Percentiles rank a stretch among this genome's conserved stretches.
Evolutionary conservation across 2,888 invertebrate genomes (phyloP).

Genomic region (Oasisia sp.): DNA sequence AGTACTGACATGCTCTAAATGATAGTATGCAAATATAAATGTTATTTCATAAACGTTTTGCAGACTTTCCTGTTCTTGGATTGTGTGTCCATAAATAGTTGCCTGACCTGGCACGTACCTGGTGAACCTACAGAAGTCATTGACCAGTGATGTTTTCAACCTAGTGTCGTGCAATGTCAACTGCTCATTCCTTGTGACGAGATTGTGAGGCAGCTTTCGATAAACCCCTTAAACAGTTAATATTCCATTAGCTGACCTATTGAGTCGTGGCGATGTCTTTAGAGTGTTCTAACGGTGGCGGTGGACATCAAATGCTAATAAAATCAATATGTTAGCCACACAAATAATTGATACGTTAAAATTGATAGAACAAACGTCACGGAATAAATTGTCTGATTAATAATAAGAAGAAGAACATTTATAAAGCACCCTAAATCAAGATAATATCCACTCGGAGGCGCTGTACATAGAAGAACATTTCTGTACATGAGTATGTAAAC

Average conservation of each 20-base stretch:
- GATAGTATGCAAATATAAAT: background rate
- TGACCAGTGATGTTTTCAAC: background rate
- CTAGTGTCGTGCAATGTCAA: background rate
- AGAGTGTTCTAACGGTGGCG: no score
- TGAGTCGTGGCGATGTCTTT: no score
- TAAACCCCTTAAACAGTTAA: background rate
- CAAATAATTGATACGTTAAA: background rate
- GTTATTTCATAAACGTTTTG: background rate
- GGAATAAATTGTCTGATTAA: background rate
- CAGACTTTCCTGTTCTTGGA: background rate
- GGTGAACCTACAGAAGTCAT: background rate
- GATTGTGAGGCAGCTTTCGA: background rate
- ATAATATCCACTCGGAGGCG: no score
- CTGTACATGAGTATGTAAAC: no score
- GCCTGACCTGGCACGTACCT: background rate
- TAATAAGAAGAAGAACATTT: no score
- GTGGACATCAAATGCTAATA: no score
- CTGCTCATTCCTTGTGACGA: background rate
- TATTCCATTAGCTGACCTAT: no score
- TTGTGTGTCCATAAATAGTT: background rate
- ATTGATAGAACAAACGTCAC: background rate
- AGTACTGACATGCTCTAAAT: no score
- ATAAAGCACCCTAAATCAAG: no score
- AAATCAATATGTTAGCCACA: background rate
- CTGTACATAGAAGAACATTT: no score